A percentile compares a stretch with the other conserved stretches of the same genome.
Conservation (phyloP, 1,140 invertebrate species). For the Ooceraea biroi region DNA sequence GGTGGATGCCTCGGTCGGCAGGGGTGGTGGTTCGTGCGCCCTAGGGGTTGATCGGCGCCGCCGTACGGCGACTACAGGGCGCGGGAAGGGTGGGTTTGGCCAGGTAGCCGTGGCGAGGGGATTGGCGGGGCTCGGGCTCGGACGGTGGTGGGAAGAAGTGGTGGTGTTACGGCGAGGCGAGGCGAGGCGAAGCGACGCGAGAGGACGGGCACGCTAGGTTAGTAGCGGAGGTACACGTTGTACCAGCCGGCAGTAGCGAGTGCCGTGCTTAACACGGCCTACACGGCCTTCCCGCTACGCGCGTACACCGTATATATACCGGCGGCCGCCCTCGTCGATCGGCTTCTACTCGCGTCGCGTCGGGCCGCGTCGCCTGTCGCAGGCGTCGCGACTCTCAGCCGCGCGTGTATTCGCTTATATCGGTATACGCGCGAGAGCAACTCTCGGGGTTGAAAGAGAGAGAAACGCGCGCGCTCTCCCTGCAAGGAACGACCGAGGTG, state of each 20-base stretch:
- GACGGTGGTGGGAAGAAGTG: constrained; percentile 29
- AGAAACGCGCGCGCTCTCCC: constrained; percentile 44
- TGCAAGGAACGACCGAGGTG: neutral
- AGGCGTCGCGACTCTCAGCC: neutral
- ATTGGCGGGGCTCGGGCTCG: constrained; percentile 49
- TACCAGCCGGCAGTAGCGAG: constrained; percentile 84
- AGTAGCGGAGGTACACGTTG: constrained; percentile 85
- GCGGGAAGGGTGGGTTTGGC: constrained; percentile 73
- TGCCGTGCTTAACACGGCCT: constrained; percentile 83
- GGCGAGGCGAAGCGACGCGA: constrained; percentile 43
- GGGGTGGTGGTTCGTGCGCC: constrained; percentile 67
- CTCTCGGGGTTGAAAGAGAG: neutral
- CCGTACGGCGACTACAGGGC: constrained; percentile 46
- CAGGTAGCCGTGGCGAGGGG: constrained; percentile 66
- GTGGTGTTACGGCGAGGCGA: constrained; percentile 18
- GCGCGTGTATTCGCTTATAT: constrained; percentile 47
- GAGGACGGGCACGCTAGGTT: constrained; percentile 72
- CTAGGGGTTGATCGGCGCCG: constrained; percentile 66
- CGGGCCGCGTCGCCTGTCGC: neutral
- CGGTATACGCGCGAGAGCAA: constrained; percentile 29
- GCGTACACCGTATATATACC: constrained; percentile 36
- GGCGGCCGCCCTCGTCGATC: constrained; percentile 55
- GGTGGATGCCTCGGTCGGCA: neutral
- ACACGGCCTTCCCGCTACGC: constrained; percentile 67
- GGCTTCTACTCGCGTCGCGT: constrained; percentile 37